Evolutionary conservation across 37 sponge, comb jelly and placozoan species (phyloP).

Genomic region (Oscarella lobularis): DNA sequence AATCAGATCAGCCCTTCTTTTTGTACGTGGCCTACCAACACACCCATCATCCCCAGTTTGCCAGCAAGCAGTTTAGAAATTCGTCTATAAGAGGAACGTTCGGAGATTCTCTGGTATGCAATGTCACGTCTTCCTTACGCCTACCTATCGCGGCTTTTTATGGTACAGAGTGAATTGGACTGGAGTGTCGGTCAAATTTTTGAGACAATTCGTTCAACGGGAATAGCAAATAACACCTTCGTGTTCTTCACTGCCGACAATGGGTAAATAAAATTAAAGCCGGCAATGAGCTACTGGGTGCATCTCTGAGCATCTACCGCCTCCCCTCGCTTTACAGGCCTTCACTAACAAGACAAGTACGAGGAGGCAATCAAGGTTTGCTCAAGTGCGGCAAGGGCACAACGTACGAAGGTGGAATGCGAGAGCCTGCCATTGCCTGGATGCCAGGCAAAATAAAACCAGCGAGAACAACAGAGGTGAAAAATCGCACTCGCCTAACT

Average conservation of each 20-base stretch:
- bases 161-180: conserved; percentile 53
- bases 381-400: conserved; percentile 69
- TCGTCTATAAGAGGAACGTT: conserved; percentile 35
- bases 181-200: conserved; percentile 51
- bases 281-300: too few relatives aligned
- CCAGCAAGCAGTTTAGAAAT: conserved; percentile 50
- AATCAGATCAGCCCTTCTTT: conserved; percentile 33
- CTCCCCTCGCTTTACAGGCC: conserved; percentile 24
- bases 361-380: conserved; percentile 62
- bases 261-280: conserved; percentile 31
- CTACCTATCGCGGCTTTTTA: too few relatives aligned
- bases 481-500: not conserved
- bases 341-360: conserved; percentile 26
- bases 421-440: conserved; percentile 68
- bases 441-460: conserved; percentile 54
- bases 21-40: conserved; percentile 72
- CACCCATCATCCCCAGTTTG: conserved; percentile 65
- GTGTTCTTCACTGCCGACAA: conserved; percentile 74
- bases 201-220: conserved; percentile 20
- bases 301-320: too few relatives aligned
- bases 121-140: too few relatives aligned
- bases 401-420: conserved; percentile 67
- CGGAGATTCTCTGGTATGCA: conserved; percentile 53
- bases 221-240: conserved; percentile 52
- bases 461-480: conserved; percentile 24